Percentiles rank a stretch among this genome's conserved stretches.
These are phyloP conservation scores for Uloborus plumipes DNA, from an alignment of 2,888 invertebrate species.

Conservation along the genomic window DNA sequence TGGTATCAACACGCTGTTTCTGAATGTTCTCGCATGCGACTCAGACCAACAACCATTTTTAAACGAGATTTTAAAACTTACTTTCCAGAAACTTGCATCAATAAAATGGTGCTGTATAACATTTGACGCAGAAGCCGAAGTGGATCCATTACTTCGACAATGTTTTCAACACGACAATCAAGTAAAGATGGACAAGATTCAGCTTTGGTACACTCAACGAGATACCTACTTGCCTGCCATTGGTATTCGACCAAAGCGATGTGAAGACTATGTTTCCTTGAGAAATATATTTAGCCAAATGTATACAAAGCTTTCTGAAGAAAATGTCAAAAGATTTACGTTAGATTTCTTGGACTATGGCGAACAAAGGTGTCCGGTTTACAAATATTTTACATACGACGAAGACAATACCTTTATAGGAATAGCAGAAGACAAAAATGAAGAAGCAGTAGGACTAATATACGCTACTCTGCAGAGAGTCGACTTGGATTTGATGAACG, in stretches of 20 bases:
- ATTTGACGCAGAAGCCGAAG: neutral
- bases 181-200: neutral
- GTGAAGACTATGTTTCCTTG: constrained; percentile 41
- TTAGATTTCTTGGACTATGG: constrained; percentile 52
- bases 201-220: constrained; percentile 21
- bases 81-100: constrained; percentile 23
- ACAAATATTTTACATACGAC: constrained; percentile 46
- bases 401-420: constrained; percentile 44
- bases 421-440: constrained; percentile 28
- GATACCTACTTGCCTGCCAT: constrained; percentile 13
- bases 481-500: constrained; percentile 37
- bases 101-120: constrained; percentile 35
- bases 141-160: neutral
- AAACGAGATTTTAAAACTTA: constrained; percentile 15
- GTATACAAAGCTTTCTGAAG: constrained; percentile 16
- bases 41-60: neutral
- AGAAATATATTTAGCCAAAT: constrained; percentile 50
- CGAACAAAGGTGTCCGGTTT: constrained; percentile 33
- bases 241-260: constrained; percentile 41
- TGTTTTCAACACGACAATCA: constrained; percentile 1
- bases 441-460: constrained; percentile 40
- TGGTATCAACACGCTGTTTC: constrained; percentile 39
- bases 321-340: constrained; percentile 21
- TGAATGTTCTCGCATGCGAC: constrained; percentile 21
- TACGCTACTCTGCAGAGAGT: constrained; percentile 35